These are phyloP conservation scores for Drosophila affinis DNA, from an alignment of 2,888 invertebrate genomes.

Conservation along the genomic window DNA sequence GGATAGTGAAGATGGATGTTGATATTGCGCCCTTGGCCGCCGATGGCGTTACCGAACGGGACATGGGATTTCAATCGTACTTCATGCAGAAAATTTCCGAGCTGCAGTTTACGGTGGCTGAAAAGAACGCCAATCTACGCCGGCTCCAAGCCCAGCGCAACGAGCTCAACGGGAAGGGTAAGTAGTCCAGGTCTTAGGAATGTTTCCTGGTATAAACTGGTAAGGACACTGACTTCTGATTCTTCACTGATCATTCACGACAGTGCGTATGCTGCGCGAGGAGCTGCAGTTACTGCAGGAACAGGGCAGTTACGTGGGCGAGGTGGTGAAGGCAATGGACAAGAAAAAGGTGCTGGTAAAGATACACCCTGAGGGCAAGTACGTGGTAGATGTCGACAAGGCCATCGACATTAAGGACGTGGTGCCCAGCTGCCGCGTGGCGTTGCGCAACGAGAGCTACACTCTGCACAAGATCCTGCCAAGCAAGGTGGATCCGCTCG, in stretches of 20 bases:
- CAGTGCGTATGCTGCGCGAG: slow-evolving; percentile 97
- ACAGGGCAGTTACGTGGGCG: slow-evolving; percentile 99
- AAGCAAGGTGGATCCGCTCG: slow-evolving; percentile 99
- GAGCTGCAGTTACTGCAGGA: slow-evolving; percentile 97
- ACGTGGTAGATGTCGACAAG: slow-evolving; percentile 99
- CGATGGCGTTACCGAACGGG: background rate
- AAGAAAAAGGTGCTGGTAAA: slow-evolving; percentile 99
- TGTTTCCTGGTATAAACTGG: background rate
- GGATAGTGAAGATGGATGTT: background rate
- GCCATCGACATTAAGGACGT: slow-evolving; percentile 99
- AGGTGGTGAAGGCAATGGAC: slow-evolving; percentile 99
- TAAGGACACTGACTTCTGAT: background rate
- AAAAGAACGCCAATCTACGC: background rate
- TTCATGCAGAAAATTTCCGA: background rate
- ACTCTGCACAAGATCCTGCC: slow-evolving; percentile 99
- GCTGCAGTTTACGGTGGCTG: background rate
- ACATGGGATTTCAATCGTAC: background rate
- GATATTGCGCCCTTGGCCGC: background rate
- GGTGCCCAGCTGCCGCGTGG: slow-evolving; percentile 98
- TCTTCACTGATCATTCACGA: background rate
- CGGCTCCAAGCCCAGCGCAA: background rate
- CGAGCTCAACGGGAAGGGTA: background rate
- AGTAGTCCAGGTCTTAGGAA: background rate
- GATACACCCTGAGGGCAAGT: slow-evolving; percentile 99
- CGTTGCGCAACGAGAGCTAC: slow-evolving; percentile 98